phyloP scores from a whole-genome alignment of 2,797 vertebrate species.

The Neosilurus mollespiculum region DNA sequence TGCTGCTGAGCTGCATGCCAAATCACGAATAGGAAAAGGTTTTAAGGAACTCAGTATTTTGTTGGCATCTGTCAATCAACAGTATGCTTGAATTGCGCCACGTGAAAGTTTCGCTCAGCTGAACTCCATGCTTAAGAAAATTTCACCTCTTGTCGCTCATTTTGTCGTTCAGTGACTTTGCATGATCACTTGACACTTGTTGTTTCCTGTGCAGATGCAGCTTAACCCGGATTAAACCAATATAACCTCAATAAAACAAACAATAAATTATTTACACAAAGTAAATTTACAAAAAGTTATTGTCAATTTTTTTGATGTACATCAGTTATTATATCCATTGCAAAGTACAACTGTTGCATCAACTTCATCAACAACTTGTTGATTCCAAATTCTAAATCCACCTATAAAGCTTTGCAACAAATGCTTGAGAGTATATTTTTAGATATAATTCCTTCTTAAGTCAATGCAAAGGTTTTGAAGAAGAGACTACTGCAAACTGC shows the following conservation, averaged over 20 bases:
- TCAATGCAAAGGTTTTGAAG: background rate
- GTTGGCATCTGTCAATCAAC: too few species aligned
- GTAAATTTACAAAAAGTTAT: background rate
- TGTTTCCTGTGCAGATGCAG: too few species aligned
- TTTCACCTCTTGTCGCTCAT: too few species aligned
- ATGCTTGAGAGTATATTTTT: background rate
- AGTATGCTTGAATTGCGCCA: too few species aligned
- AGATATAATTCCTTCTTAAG: background rate
- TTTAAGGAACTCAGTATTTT: too few species aligned
- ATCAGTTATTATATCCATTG: background rate
- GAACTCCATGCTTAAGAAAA: too few species aligned
- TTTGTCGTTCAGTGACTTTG: too few species aligned
- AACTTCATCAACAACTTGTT: too few species aligned
- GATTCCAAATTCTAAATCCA: background rate
- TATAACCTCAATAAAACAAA: background rate
- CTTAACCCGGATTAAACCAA: background rate
- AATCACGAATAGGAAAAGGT: too few species aligned
- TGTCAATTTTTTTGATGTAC: background rate
- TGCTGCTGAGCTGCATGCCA: too few species aligned
- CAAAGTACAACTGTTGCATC: background rate
- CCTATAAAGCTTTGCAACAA: background rate
- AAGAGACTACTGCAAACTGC: background rate
- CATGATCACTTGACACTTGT: too few species aligned
- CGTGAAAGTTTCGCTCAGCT: too few species aligned
- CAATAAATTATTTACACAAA: background rate